A percentile compares a stretch with the other conserved stretches of the same genome.
Conservation (phyloP, 2,113 vertebrate genomes). For the Oxyura jamaicensis region DNA sequence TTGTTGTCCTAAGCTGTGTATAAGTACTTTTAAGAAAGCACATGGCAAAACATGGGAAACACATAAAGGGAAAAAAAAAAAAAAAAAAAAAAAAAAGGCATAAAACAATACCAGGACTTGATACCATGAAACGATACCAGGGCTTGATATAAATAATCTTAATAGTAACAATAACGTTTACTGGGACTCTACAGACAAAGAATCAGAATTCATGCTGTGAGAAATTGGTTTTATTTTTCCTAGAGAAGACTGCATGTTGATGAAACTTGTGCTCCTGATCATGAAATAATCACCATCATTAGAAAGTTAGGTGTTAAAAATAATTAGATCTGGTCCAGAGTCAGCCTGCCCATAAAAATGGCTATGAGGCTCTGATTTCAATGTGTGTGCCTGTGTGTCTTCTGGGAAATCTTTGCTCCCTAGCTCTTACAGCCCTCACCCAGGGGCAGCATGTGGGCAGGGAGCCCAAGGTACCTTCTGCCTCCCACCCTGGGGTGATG, state of each 20-base stretch:
- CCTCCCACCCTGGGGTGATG: background rate
- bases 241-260: background rate
- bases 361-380: background rate
- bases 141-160: background rate
- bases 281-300: background rate
- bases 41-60: background rate
- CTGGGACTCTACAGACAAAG: background rate
- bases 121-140: constrained; percentile 9
- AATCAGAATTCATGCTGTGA: constrained; percentile 19
- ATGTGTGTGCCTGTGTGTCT: background rate
- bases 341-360: background rate
- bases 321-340: background rate
- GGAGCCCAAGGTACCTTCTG: accelerated
- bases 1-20: background rate
- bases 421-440: accelerated
- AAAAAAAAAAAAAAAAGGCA: background rate
- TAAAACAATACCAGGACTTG: constrained; percentile 8
- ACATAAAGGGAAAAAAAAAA: constrained; percentile 1
- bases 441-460: background rate
- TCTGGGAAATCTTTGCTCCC: background rate
- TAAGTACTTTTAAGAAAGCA: background rate
- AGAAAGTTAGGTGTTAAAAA: background rate
- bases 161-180: background rate
- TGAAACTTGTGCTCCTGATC: constrained; percentile 43
- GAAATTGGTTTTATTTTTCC: background rate